Evolutionary conservation across 2,888 invertebrate species (phyloP).

Genomic region (Dryadula phaetusa): DNA sequence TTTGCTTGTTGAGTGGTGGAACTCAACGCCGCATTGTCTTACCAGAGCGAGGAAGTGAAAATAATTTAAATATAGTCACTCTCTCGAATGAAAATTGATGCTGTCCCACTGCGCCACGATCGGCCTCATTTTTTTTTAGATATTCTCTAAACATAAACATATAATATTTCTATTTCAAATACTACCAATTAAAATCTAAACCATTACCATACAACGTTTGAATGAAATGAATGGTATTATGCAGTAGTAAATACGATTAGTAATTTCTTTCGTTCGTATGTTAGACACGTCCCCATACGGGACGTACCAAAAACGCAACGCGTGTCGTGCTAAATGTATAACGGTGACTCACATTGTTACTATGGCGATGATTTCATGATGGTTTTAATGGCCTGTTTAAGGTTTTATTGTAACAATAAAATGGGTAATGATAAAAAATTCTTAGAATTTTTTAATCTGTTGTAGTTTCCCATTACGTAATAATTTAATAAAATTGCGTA

Average conservation of each 20-base stretch:
- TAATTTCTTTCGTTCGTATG: conserved; percentile 30
- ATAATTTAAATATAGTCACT: too few species aligned
- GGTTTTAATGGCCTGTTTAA: conserved; percentile 33
- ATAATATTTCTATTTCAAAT: neutral
- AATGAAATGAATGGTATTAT: conserved; percentile 18
- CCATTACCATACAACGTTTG: neutral
- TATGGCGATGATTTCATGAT: conserved; percentile 35
- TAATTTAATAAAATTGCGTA: too few species aligned
- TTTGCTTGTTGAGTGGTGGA: too few species aligned
- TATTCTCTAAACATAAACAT: too few species aligned
- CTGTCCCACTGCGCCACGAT: too few species aligned
- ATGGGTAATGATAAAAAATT: neutral
- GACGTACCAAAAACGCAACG: conserved; percentile 52
- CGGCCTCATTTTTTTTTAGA: too few species aligned
- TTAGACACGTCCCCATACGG: conserved; percentile 48
- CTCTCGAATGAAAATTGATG: too few species aligned
- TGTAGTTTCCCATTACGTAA: too few species aligned
- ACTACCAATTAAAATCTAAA: neutral
- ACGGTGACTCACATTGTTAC: conserved; percentile 46
- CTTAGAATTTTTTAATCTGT: conserved; percentile 5
- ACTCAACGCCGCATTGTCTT: too few species aligned
- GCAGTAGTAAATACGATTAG: conserved; percentile 19
- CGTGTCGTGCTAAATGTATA: conserved; percentile 44
- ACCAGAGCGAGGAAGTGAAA: too few species aligned
- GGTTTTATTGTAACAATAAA: conserved; percentile 28